Base-by-base conservation (phyloP, 2,113 vertebrate genomes). In the Paraplagusia blochii region DNA sequence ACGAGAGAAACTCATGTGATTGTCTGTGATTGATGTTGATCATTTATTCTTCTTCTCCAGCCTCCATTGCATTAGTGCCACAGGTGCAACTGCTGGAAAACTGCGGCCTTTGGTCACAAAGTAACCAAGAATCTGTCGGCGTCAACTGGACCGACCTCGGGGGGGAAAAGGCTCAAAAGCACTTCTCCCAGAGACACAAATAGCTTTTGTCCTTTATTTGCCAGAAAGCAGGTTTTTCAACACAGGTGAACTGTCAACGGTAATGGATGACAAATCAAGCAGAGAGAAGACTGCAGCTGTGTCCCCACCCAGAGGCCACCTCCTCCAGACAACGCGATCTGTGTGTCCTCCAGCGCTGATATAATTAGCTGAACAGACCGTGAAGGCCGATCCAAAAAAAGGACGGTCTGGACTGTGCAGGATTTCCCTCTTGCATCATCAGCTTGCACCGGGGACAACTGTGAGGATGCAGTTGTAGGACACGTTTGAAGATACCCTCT, bases 1-100 rank as follows among this genome's bases (percentile, higher is more conserved):
- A 74, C 69, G 58, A 69, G 58, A 65, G 55, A 47, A 68, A 58
- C 47, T 69, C 65, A 73, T 70, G 50, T 79, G 66, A 84, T 79
- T 72, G 59, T 58, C 64, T 38, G 53, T 66, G 68, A 78, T 48
- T 66, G 73, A 77, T 76, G 73, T 47, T 10, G 12, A 68, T 78
- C 61, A 78, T 74, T 53, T 78, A 72, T 63, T 66, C 76, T 48
- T 66, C 63, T 66, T 54, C 51, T 73, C 58, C 64, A 60, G 46
- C 34, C 64, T 53, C 60, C 69, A 64, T 61, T 63, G 50, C 68
- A 77, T 63, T 67, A 60, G 52, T 1, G 9, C 72, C 66, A 64
- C 73, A 78, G 72, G 67, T 80, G 57, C 58, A n/a, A 57, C 44
- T 10, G 50, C 48, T 11, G 1, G 48, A 68, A 57, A 11, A 18